Conservation (phyloP, 2,797 vertebrate species). For the Phalanger gymnotis region DNA sequence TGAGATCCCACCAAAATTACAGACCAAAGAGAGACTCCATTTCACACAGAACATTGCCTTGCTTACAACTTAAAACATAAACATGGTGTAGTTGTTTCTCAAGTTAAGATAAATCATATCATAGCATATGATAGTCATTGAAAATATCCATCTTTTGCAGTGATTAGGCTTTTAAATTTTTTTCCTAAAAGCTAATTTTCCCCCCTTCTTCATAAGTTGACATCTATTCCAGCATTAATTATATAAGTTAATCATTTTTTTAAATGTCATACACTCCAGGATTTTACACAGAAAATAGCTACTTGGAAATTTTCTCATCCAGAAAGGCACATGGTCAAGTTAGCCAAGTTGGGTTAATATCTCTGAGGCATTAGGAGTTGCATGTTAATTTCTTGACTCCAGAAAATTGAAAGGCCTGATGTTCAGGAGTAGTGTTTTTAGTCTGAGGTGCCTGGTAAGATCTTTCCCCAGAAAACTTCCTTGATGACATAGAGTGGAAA, state of each 20-base stretch:
- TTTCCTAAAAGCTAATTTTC: not conserved
- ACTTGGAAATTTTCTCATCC: not conserved
- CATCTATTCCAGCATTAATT: not conserved
- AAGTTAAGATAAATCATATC: not conserved
- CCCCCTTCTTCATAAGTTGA: not conserved
- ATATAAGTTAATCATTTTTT: not conserved
- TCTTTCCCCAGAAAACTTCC: not conserved
- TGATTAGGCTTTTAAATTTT: not conserved
- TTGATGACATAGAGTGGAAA: not conserved
- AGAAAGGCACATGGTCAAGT: not conserved
- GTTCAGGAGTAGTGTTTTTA: not conserved
- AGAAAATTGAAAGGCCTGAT: not conserved
- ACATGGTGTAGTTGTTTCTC: not conserved
- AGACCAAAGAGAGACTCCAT: not conserved
- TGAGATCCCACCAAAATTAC: not conserved
- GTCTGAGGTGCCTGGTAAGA: not conserved
- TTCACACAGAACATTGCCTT: not conserved
- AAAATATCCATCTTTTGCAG: not conserved
- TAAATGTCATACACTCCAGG: not conserved
- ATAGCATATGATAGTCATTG: not conserved
- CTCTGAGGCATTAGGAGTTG: not conserved
- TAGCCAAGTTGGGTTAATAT: not conserved
- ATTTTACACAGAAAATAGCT: not conserved
- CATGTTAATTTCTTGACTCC: not conserved
- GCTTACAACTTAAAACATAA: not conserved